A percentile compares a stretch with the other conserved stretches of the same genome.
These are phyloP conservation scores for Pseudochaenichthys georgianus DNA, from an alignment of 2,797 vertebrate genomes.

Conservation along the genomic window DNA sequence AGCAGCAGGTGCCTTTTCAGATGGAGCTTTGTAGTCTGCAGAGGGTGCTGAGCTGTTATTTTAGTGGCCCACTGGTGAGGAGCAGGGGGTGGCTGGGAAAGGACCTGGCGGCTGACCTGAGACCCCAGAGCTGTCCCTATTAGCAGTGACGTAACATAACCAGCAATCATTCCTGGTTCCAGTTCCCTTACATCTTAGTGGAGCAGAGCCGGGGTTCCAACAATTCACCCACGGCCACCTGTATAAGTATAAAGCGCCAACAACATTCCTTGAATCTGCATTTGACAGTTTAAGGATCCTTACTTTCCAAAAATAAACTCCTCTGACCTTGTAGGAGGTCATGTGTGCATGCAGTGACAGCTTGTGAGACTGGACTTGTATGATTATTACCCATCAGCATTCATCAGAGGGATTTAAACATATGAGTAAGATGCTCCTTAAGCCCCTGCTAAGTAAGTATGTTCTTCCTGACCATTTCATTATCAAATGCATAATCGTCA, in stretches of 20 bases:
- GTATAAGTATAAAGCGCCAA: slow-evolving; percentile 23
- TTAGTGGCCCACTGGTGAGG: slow-evolving; percentile 82
- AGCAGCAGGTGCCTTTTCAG: slow-evolving; percentile 89
- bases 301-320: slow-evolving; percentile 63
- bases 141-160: slow-evolving; percentile 60
- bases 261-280: slow-evolving; percentile 13
- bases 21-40: slow-evolving; percentile 83
- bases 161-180: slow-evolving; percentile 18
- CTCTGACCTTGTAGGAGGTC: slow-evolving; percentile 79
- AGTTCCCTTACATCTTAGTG: neutral
- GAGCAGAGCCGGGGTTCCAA: slow-evolving; percentile 1
- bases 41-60: slow-evolving; percentile 86
- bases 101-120: slow-evolving; percentile 82
- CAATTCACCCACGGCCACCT: slow-evolving; percentile 17
- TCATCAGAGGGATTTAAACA: slow-evolving; percentile 81
- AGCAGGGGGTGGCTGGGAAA: slow-evolving; percentile 88
- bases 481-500: slow-evolving; percentile 83
- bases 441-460: slow-evolving; percentile 84
- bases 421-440: slow-evolving; percentile 79
- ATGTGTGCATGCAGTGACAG: slow-evolving; percentile 71
- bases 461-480: slow-evolving; percentile 84
- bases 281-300: slow-evolving; percentile 41
- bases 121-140: slow-evolving; percentile 83
- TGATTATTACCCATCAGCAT: slow-evolving; percentile 83
- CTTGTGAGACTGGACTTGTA: slow-evolving; percentile 76